A percentile compares a stretch with the other conserved stretches of the same genome.
Conservation (phyloP, 2,888 invertebrate genomes). For the Andricus quercusramuli region DNA sequence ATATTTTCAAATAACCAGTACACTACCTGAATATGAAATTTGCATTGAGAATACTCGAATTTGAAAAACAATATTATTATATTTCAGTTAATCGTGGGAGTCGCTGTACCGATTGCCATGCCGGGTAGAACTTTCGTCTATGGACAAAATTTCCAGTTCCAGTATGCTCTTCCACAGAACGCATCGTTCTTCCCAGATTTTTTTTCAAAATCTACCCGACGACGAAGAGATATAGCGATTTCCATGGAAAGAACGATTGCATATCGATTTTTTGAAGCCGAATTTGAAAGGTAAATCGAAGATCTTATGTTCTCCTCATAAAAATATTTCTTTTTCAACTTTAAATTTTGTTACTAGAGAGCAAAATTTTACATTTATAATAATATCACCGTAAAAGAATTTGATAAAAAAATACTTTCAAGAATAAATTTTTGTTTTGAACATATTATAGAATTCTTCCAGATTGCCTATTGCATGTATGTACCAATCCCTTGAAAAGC, state of each 20-base stretch:
- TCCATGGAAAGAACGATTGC: constrained; percentile 63
- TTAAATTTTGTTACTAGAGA: not conserved
- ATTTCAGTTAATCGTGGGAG: constrained; percentile 82
- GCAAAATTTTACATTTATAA: not conserved
- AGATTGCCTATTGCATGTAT: constrained; percentile 46
- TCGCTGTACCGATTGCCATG: constrained; percentile 81
- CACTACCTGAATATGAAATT: no score
- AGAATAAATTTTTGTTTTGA: not conserved
- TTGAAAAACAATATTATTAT: not conserved
- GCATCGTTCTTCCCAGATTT: constrained; percentile 80
- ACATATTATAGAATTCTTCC: not conserved
- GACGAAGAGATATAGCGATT: constrained; percentile 59
- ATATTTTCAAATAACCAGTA: no score
- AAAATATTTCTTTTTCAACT: not conserved
- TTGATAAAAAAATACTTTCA: not conserved
- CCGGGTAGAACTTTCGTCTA: constrained; percentile 81
- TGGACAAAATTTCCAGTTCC: constrained; percentile 84
- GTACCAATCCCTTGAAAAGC: constrained; percentile 76
- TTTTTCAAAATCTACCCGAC: constrained; percentile 74
- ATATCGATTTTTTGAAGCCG: constrained; percentile 76
- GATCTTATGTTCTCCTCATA: not conserved
- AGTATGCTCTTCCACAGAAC: constrained; percentile 81
- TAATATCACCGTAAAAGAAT: not conserved
- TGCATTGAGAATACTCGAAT: not conserved
- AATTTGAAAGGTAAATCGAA: constrained; percentile 72